These are phyloP conservation scores for Drosophila bipectinata DNA, from an alignment of 1,140 invertebrate genomes.

Conservation along the genomic window DNA sequence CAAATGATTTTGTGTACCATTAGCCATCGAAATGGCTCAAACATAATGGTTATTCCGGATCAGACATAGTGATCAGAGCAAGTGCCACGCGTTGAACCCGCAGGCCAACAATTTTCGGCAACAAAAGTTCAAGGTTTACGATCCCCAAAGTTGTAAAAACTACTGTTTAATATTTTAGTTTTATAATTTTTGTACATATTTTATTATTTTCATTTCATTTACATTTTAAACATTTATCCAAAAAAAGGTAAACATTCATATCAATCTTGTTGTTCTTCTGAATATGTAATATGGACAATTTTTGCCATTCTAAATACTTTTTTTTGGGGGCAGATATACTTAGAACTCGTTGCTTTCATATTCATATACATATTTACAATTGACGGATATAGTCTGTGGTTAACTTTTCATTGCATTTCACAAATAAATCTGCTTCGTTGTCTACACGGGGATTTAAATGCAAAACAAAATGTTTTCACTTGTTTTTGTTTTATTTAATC, in stretches of 20 bases:
- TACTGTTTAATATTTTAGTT: conserved; percentile 22
- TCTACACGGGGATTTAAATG: conserved; percentile 61
- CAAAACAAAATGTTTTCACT: conserved; percentile 49
- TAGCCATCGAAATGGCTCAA: conserved; percentile 53
- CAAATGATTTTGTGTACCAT: conserved; percentile 59
- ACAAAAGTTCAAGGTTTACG: conserved; percentile 38
- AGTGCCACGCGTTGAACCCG: conserved; percentile 54
- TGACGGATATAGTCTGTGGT: conserved; percentile 49
- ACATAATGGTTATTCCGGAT: conserved; percentile 16
- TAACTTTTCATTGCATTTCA: conserved; percentile 32
- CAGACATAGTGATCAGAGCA: conserved; percentile 13
- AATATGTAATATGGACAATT: conserved; percentile 64
- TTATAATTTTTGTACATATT: conserved; percentile 33
- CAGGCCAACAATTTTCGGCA: conserved; percentile 24
- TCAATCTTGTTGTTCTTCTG: conserved; percentile 53
- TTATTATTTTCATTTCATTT: conserved; percentile 30
- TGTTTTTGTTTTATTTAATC: conserved; percentile 30
- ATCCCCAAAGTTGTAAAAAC: background rate
- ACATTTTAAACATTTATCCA: conserved; percentile 56
- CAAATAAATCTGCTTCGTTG: conserved; percentile 60
- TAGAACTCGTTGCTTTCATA: conserved; percentile 38
- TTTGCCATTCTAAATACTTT: conserved; percentile 45
- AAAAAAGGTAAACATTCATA: conserved; percentile 69
- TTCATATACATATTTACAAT: conserved; percentile 51
- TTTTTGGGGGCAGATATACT: conserved; percentile 35